A percentile compares a stretch with the other conserved stretches of the same genome.
phyloP scores from a whole-genome alignment of 53 echinoderm and acorn worm species.

The Temnopleurus reevesii region DNA sequence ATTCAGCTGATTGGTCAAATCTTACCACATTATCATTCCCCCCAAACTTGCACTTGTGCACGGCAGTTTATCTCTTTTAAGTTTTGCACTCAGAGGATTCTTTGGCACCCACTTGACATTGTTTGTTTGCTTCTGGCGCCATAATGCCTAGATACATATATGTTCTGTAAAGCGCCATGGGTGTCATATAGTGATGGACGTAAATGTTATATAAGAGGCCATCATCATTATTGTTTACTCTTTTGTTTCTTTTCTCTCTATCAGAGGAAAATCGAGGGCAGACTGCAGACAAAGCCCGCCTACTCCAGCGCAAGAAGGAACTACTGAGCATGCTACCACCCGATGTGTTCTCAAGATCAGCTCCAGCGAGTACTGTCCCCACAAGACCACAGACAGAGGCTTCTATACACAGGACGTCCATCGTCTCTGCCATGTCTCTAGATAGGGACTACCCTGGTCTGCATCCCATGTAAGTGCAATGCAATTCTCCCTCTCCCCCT shows the following conservation, averaged over 20 bases:
- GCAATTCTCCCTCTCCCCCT: background rate
- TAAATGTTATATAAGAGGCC: no score
- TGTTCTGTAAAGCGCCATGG: no score
- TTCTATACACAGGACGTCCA: constrained; percentile 87
- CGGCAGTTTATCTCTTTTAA: no score
- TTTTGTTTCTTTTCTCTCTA: background rate
- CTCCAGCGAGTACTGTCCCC: background rate
- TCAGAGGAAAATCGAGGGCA: constrained; percentile 68
- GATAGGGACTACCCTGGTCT: constrained; percentile 58
- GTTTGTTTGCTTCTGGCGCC: no score
- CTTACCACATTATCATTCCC: no score
- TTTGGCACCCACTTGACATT: no score
- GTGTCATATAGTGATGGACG: no score
- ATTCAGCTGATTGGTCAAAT: background rate
- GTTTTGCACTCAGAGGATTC: no score
- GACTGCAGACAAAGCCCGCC: constrained; percentile 76
- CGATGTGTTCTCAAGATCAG: constrained; percentile 67
- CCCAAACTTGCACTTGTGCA: no score
- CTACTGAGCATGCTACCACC: constrained; percentile 87
- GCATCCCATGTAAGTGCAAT: constrained; percentile 56
- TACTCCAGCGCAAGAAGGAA: constrained; percentile 84
- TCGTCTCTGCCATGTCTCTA: constrained; percentile 79
- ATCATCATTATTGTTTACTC: no score
- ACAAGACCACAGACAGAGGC: constrained; percentile 70
- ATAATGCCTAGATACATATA: no score